A percentile compares a stretch with the other conserved stretches of the same genome.
phyloP scores from a whole-genome alignment of 2,888 invertebrate genomes.

The Ochropleura leucogaster region DNA sequence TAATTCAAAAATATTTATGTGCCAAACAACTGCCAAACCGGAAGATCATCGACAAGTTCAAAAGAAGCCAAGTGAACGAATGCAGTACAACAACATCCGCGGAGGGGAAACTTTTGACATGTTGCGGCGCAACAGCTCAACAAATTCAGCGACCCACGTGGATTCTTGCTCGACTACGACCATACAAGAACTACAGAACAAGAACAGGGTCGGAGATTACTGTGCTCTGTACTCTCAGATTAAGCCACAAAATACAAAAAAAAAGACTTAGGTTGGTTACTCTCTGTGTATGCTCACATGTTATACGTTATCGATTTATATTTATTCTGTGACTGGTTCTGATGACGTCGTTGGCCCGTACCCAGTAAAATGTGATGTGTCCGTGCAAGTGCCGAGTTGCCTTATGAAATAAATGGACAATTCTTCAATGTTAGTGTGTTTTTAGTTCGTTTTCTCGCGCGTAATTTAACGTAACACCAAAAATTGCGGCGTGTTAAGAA shows the following conservation, averaged over 20 bases:
- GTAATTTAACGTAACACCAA: too few relatives aligned
- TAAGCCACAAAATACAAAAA: background rate
- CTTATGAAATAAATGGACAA: background rate
- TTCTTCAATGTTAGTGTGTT: background rate
- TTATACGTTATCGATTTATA: background rate
- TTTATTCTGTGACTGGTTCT: background rate
- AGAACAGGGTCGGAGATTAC: background rate
- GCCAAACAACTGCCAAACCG: background rate
- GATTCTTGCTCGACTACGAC: background rate
- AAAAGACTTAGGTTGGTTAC: background rate
- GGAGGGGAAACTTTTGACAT: background rate
- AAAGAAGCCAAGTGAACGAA: background rate
- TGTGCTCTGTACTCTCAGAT: background rate
- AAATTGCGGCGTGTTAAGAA: too few relatives aligned
- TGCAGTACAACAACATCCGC: background rate
- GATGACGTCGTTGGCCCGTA: too few relatives aligned
- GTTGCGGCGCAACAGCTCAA: background rate
- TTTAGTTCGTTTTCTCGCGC: background rate
- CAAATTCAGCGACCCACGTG: background rate
- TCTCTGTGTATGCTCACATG: background rate
- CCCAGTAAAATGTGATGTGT: too few relatives aligned
- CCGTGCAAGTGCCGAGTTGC: too few relatives aligned
- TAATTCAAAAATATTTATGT: background rate
- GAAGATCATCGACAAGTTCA: background rate
- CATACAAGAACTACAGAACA: background rate